Evolutionary conservation across 2,888 invertebrate genomes (phyloP), one percentile per base, ranked within the genome.

Genomic region (Drosophila anomalata): DNA sequence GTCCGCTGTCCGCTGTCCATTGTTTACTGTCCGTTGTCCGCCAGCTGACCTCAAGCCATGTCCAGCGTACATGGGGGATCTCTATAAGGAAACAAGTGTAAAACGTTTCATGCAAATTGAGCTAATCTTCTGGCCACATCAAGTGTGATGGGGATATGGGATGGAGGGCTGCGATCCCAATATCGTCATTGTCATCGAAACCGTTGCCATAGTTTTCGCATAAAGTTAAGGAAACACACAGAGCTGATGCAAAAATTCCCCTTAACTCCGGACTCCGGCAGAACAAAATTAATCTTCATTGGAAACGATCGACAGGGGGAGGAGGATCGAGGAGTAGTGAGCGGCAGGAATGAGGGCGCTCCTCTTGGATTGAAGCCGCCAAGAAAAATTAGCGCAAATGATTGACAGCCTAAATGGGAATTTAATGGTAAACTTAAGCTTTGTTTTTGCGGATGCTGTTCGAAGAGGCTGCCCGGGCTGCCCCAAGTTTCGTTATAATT

Each of bases 381-480:
- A 69, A 68, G 73, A 77, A 79, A 89, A 89, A 89, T 89, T 88
- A 89, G 85, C 84, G 79, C 83, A 86, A 78, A 89, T 90, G 90
- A 90, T 90, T 90, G 90, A 90, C 90, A 90, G 90, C 86, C 81
- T 88, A 90, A 90, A 90, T 90, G 90, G 77, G 90, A 90, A 89
- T 90, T 90, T 90, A 90, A 90, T 90, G 90, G 87, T 77, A 82
- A 87, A 78, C 82, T 81, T 69, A 75, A 78, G 79, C 77, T 71
- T 72, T 65, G 55, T 57, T 60, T 33, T 55, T 58, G 31, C 42
- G 22, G 48, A 52, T 65, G 73, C 61, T 72, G 58, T 74, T 53
- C 39, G 17, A 12, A 46, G 26, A 31, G 41, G 58, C 31, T 17
- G 22, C 8, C 53, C 11, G 39, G 66, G 57, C 61, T 42, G 33